These are phyloP conservation scores for Matsumurasca onukii DNA, from an alignment of 1,140 invertebrate genomes.

Conservation along the genomic window DNA sequence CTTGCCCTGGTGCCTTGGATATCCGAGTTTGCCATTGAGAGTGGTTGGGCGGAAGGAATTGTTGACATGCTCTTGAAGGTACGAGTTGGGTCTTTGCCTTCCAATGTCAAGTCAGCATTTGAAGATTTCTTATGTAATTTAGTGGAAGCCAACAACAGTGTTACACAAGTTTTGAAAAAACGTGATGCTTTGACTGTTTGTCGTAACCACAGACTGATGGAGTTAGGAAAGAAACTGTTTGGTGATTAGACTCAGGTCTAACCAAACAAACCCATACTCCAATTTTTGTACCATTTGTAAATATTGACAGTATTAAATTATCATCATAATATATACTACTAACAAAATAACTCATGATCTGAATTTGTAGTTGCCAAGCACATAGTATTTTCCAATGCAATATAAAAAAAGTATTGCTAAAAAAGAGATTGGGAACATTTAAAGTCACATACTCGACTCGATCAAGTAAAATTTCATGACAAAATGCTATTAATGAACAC, in stretches of 20 bases:
- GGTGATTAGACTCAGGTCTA: slow-evolving; percentile 81
- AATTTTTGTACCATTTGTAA: not conserved
- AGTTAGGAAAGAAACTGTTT: slow-evolving; percentile 80
- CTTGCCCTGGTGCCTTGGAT: slow-evolving; percentile 82
- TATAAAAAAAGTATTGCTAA: no score
- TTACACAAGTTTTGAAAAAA: slow-evolving; percentile 76
- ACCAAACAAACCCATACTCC: no score
- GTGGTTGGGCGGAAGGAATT: slow-evolving; percentile 89
- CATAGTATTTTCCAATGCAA: no score
- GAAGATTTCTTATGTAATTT: slow-evolving; percentile 86
- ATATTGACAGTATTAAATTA: not conserved
- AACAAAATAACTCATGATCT: not conserved
- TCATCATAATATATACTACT: not conserved
- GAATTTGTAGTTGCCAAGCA: not conserved
- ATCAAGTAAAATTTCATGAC: no score
- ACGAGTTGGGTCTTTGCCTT: slow-evolving; percentile 73
- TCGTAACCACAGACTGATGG: slow-evolving; percentile 84
- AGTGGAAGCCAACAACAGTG: slow-evolving; percentile 75
- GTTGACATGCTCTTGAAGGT: slow-evolving; percentile 77
- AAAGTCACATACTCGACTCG: no score
- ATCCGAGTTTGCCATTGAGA: slow-evolving; percentile 86
- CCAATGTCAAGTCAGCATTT: slow-evolving; percentile 83
- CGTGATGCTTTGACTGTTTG: slow-evolving; percentile 79
- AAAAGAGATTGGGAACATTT: no score
- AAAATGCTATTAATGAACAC: no score